A percentile compares a stretch with the other conserved stretches of the same genome.
phyloP scores from a whole-genome alignment of 2,113 vertebrate genomes.

The Oriolus oriolus region DNA sequence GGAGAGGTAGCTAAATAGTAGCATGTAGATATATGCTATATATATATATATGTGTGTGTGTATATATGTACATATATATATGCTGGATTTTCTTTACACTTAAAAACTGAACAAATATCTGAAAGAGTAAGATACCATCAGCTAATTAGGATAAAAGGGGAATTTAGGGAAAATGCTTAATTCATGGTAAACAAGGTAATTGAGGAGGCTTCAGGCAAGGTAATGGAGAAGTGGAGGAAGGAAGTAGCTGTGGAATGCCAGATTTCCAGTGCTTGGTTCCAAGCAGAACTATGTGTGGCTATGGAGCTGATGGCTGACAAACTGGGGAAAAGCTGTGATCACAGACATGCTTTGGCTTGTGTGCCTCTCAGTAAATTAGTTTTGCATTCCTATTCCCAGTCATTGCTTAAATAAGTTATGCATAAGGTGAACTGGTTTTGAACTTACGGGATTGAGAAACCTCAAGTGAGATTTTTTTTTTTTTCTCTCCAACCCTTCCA shows the following conservation, averaged over 20 bases:
- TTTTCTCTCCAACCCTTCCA: fast-evolving
- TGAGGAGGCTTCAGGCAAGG: not conserved
- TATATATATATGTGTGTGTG: not conserved
- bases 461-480: not conserved
- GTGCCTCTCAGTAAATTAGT: not conserved
- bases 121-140: not conserved
- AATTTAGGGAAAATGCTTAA: not conserved
- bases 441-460: not conserved
- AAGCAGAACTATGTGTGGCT: not conserved
- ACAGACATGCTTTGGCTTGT: not conserved
- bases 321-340: not conserved
- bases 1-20: not conserved
- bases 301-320: not conserved
- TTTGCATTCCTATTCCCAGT: not conserved
- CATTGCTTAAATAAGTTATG: not conserved
- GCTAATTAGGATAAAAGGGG: not conserved
- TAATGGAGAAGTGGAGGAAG: not conserved
- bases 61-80: fast-evolving
- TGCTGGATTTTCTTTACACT: not conserved
- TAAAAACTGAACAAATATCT: not conserved
- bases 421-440: not conserved
- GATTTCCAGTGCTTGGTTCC: not conserved
- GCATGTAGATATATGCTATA: not conserved
- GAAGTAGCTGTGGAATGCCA: not conserved
- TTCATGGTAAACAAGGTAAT: not conserved